Evolutionary conservation across 2,888 invertebrate species (phyloP).

Genomic region (Nephrotoma appendiculata): DNA sequence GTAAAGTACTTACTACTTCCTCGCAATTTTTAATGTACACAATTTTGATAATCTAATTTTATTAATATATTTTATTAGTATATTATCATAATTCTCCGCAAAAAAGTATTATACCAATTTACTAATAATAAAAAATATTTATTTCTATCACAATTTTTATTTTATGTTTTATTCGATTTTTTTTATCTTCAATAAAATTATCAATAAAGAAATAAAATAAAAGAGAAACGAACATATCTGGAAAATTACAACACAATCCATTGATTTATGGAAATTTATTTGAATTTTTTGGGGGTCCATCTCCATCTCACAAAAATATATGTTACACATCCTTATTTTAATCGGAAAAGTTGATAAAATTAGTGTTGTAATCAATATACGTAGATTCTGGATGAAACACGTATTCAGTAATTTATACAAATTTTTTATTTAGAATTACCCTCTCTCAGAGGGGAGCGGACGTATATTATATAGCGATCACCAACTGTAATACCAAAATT

Average conservation of each 20-base stretch:
- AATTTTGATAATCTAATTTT: no score
- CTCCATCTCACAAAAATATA: not conserved
- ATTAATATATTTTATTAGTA: no score
- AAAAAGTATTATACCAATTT: not conserved
- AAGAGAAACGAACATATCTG: not conserved
- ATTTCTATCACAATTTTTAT: not conserved
- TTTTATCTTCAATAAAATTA: not conserved
- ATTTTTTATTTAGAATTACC: no score
- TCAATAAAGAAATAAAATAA: not conserved
- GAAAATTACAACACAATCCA: not conserved
- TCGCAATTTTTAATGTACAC: no score
- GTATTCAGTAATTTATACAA: no score
- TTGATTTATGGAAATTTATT: not conserved
- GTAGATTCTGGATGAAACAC: no score
- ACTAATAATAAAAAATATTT: not conserved
- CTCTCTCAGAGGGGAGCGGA: no score
- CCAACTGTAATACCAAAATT: no score
- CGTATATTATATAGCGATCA: no score
- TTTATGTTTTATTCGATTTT: not conserved
- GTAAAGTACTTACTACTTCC: no score
- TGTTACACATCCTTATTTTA: not conserved
- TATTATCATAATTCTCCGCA: not conserved
- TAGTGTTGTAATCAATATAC: not conserved
- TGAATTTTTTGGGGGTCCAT: not conserved
- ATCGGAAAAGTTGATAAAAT: not conserved